Percentiles rank a stretch among this genome's conserved stretches.
Evolutionary conservation across 2,888 invertebrate genomes (phyloP).

Genomic region (Caenorhabditis virilis): DNA sequence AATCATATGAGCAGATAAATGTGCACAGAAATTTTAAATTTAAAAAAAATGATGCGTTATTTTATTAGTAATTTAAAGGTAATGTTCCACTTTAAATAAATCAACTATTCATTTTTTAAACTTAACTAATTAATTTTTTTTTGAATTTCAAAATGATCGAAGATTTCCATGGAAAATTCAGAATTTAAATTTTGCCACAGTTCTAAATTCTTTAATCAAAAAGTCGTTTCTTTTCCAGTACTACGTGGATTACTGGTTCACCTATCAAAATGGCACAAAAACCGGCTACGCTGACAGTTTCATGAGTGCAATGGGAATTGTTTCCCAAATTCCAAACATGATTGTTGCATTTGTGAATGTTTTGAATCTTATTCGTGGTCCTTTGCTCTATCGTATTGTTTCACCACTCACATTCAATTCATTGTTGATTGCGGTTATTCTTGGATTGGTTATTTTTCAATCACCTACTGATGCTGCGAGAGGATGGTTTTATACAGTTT

Average conservation of each 20-base stretch:
- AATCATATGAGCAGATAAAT: too few species aligned
- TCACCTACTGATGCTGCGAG: conserved; percentile 67
- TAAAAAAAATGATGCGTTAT: too few species aligned
- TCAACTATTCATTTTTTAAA: too few species aligned
- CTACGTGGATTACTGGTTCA: conserved; percentile 85
- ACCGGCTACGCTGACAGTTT: conserved; percentile 78
- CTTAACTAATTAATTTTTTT: too few species aligned
- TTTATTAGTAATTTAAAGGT: too few species aligned
- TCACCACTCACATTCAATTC: conserved; percentile 59
- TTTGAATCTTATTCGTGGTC: conserved; percentile 75
- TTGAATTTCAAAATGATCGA: too few species aligned
- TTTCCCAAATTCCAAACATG: conserved; percentile 89
- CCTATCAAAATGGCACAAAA: conserved; percentile 41
- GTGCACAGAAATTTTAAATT: too few species aligned
- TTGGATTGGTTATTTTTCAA: conserved; percentile 70
- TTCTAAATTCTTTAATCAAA: too few species aligned
- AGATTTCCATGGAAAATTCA: too few species aligned
- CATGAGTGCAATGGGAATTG: conserved; percentile 83
- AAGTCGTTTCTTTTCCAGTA: conserved; percentile 61
- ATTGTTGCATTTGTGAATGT: conserved; percentile 77
- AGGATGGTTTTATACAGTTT: conserved; percentile 70
- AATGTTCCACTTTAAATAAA: too few species aligned
- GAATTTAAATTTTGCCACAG: too few species aligned
- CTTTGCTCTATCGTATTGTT: conserved; percentile 84
- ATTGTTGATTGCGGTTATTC: conserved; percentile 69